Percentiles rank a stretch among this genome's conserved stretches.
phyloP scores from a whole-genome alignment of 2,797 vertebrate genomes.

The Poecile montanus region DNA sequence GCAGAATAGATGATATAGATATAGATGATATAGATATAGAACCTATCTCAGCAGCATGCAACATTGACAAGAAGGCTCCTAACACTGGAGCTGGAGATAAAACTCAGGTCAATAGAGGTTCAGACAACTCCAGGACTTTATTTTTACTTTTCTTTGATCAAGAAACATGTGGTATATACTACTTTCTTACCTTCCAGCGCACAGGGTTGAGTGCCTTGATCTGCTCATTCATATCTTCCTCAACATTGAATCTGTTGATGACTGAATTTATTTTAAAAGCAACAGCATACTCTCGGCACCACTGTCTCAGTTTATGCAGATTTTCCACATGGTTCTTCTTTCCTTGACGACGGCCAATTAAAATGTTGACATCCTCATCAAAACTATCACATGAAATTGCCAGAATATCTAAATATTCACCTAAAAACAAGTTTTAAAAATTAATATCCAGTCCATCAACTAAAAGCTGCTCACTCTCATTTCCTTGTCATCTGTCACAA shows the following conservation, averaged over 20 bases:
- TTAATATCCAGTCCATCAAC: background rate
- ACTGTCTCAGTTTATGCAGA: constrained; percentile 83
- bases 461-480: background rate
- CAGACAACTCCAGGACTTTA: background rate
- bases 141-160: background rate
- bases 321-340: constrained; percentile 89
- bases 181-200: constrained; percentile 89
- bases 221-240: constrained; percentile 87
- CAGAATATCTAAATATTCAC: constrained; percentile 89
- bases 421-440: constrained; percentile 67
- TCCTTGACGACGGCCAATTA: constrained; percentile 90
- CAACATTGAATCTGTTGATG: constrained; percentile 90
- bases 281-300: constrained; percentile 88
- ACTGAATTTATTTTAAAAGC: constrained; percentile 98
- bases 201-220: constrained; percentile 85
- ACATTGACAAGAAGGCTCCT: background rate
- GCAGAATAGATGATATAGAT: too few relatives aligned
- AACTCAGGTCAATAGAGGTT: background rate
- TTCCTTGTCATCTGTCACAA: background rate
- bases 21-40: too few relatives aligned
- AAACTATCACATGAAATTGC: constrained; percentile 97
- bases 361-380: constrained; percentile 86
- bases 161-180: background rate
- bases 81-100: background rate
- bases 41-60: background rate